Percentiles rank a stretch among this genome's conserved stretches.
phyloP scores from a whole-genome alignment of 2,113 vertebrate species.

The Oreocharis arfaki region DNA sequence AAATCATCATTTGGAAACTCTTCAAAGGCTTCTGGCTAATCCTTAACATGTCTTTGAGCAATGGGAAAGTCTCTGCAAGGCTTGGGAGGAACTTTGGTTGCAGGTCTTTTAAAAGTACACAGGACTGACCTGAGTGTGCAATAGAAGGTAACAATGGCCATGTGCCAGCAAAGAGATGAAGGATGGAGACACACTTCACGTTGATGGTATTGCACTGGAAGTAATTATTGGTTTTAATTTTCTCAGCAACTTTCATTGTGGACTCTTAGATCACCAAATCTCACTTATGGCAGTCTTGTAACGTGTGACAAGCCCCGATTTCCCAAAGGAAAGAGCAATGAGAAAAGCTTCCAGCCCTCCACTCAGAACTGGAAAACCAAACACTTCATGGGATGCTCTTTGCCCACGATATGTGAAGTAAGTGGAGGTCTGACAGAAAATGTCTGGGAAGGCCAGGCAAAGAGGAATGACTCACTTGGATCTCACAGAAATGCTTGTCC shows the following conservation, averaged over 20 bases:
- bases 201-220: not conserved
- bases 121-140: not conserved
- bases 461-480: fast-evolving
- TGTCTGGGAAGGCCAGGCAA: not conserved
- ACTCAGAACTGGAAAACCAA: not conserved
- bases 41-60: not conserved
- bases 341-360: not conserved
- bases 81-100: not conserved
- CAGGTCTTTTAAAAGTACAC: not conserved
- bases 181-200: not conserved
- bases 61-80: not conserved
- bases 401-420: fast-evolving
- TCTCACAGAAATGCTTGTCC: not conserved
- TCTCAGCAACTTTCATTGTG: not conserved
- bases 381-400: not conserved
- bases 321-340: not conserved
- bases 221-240: not conserved
- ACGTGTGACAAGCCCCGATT: fast-evolving
- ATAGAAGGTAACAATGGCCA: not conserved
- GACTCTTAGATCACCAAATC: not conserved
- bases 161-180: not conserved
- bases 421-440: not conserved
- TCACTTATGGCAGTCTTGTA: not conserved
- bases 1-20: not conserved
- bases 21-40: not conserved